phyloP scores from a whole-genome alignment of 2,888 invertebrate species.

The Mycalesis mineus region DNA sequence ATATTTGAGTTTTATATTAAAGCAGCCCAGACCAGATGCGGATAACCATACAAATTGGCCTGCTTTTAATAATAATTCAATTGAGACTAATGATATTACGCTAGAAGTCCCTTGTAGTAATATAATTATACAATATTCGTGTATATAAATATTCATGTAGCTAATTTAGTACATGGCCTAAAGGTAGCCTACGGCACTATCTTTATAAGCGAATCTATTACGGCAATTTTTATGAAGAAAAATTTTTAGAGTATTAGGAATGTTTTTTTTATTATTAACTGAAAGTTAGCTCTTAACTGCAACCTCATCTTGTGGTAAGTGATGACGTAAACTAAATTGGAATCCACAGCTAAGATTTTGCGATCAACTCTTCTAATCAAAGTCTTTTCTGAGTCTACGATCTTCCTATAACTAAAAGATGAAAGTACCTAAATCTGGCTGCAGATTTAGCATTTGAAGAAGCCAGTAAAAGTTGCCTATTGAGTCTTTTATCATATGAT shows the following conservation, averaged over 20 bases:
- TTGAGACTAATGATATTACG: conserved; percentile 1
- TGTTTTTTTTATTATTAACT: no score
- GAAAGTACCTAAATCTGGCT: not conserved
- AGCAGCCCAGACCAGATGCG: not conserved
- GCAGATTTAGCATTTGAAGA: not conserved
- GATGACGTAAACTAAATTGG: no score
- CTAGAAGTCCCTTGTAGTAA: not conserved
- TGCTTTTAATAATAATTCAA: not conserved
- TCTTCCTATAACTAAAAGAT: not conserved
- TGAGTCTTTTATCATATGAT: conserved; percentile 9
- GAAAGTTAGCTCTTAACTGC: no score
- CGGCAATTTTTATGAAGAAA: not conserved
- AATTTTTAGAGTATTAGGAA: no score
- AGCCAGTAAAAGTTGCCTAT: not conserved
- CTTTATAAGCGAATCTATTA: not conserved
- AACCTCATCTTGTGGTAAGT: no score
- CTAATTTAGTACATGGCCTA: not conserved
- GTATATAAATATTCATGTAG: not conserved
- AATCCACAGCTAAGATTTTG: no score
- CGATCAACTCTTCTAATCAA: no score
- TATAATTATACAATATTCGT: not conserved
- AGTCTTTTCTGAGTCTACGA: no score
- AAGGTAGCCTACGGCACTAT: not conserved
- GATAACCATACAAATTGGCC: conserved; percentile 1
- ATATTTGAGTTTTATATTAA: conserved; percentile 6